phyloP scores from a whole-genome alignment of 2,113 vertebrate species.

The Entomyzon cyanotis region DNA sequence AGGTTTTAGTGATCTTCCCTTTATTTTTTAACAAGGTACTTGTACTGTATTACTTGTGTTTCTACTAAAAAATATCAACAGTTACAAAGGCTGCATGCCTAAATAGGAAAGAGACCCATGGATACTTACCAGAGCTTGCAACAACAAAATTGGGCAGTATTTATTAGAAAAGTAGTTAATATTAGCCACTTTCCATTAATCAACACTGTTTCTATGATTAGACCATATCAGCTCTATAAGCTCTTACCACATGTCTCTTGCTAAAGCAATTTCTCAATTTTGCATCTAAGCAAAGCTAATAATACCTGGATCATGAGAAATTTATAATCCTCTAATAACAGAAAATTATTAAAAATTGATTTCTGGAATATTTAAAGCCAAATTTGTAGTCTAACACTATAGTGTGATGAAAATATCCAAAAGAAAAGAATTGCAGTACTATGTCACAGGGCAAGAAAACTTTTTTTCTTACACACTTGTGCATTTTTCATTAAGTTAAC shows the following conservation, averaged over 20 bases:
- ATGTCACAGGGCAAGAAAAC: background rate
- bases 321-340: background rate
- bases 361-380: background rate
- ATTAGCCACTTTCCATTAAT: background rate
- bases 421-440: background rate
- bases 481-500: background rate
- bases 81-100: background rate
- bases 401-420: background rate
- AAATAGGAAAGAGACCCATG: background rate
- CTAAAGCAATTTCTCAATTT: background rate
- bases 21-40: background rate
- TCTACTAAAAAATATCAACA: background rate
- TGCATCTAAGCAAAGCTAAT: background rate
- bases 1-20: background rate
- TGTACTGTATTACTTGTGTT: background rate
- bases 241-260: background rate
- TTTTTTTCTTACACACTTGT: background rate
- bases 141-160: background rate
- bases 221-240: background rate
- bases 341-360: background rate
- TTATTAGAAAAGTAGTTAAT: background rate
- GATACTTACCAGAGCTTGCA: constrained; percentile 21
- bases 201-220: background rate
- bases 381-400: background rate
- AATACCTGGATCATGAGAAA: background rate